These are phyloP conservation scores for Trogon surrucura DNA, from an alignment of 2,113 vertebrate genomes.

Conservation along the genomic window DNA sequence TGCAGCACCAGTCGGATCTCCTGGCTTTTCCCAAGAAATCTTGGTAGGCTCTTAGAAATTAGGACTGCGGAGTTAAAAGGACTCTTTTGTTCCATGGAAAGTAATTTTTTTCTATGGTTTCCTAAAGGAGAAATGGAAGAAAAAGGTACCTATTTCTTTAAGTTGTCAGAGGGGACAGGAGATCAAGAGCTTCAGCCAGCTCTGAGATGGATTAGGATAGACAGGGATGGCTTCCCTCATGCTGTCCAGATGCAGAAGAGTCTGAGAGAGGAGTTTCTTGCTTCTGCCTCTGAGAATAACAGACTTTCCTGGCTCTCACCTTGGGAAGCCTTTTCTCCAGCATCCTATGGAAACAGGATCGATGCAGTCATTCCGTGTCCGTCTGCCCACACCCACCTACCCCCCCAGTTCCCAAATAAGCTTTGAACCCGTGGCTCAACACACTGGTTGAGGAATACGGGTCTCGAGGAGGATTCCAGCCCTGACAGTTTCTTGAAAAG, in stretches of 20 bases:
- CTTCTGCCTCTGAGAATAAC: not conserved
- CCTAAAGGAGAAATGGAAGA: not conserved
- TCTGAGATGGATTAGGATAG: not conserved
- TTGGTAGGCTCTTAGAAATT: not conserved
- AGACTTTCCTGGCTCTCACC: conserved; percentile 49
- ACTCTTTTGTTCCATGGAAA: conserved; percentile 8
- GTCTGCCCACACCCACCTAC: not conserved
- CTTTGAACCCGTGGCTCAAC: not conserved
- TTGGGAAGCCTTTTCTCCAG: not conserved
- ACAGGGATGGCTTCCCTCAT: not conserved
- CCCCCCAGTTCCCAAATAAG: not conserved
- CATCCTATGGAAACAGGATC: not conserved
- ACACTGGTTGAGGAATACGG: not conserved
- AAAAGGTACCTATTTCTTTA: not conserved
- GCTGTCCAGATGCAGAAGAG: not conserved
- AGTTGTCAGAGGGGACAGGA: not conserved
- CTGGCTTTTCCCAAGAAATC: conserved; percentile 13
- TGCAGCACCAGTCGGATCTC: not conserved
- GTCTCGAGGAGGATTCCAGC: not conserved
- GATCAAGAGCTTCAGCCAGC: not conserved
- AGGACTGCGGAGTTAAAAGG: not conserved
- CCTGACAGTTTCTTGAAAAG: not conserved
- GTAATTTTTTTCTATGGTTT: not conserved
- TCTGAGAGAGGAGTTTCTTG: not conserved
- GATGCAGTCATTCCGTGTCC: not conserved